Evolutionary conservation across 2,888 invertebrate genomes (phyloP).

Genomic region (Agelastica alni): DNA sequence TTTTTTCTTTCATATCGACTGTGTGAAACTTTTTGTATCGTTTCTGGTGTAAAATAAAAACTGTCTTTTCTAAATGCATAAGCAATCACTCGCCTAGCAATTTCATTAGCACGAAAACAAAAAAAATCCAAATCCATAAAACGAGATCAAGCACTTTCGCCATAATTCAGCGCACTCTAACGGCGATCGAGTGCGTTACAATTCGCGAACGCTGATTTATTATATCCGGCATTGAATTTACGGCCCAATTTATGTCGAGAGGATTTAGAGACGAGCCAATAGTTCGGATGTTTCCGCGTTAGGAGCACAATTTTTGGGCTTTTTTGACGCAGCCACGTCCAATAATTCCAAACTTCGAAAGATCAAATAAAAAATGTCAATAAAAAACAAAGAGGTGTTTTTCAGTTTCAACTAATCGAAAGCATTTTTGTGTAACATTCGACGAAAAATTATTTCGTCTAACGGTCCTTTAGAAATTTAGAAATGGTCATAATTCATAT

Average conservation of each 20-base stretch:
- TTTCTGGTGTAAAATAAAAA: too few relatives aligned
- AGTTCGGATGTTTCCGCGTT: slow-evolving; percentile 26
- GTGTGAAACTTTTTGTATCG: too few relatives aligned
- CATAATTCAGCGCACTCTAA: slow-evolving; percentile 29
- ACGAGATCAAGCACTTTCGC: slow-evolving; percentile 49
- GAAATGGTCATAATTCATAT: too few relatives aligned
- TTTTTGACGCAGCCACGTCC: slow-evolving; percentile 15
- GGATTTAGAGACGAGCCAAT: slow-evolving; percentile 54
- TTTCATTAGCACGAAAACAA: slow-evolving; percentile 54
- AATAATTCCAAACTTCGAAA: too few relatives aligned
- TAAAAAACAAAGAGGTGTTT: too few relatives aligned
- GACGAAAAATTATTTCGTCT: too few relatives aligned
- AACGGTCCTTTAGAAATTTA: too few relatives aligned
- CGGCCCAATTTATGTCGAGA: slow-evolving; percentile 57
- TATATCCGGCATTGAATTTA: slow-evolving; percentile 56
- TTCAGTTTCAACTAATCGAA: too few relatives aligned
- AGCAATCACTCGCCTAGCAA: slow-evolving; percentile 31
- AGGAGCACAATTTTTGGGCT: slow-evolving; percentile 22
- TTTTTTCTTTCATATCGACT: too few relatives aligned
- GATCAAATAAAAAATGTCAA: too few relatives aligned
- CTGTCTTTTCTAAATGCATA: slow-evolving; percentile 7
- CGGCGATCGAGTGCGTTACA: slow-evolving; percentile 44
- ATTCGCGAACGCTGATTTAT: slow-evolving; percentile 54
- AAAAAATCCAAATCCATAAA: slow-evolving; percentile 54
- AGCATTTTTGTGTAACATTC: too few relatives aligned